Evolutionary conservation across 30 jellyfish, hydroid and myxozoan species (phyloP).

Genomic region (Catostylus mosaicus): DNA sequence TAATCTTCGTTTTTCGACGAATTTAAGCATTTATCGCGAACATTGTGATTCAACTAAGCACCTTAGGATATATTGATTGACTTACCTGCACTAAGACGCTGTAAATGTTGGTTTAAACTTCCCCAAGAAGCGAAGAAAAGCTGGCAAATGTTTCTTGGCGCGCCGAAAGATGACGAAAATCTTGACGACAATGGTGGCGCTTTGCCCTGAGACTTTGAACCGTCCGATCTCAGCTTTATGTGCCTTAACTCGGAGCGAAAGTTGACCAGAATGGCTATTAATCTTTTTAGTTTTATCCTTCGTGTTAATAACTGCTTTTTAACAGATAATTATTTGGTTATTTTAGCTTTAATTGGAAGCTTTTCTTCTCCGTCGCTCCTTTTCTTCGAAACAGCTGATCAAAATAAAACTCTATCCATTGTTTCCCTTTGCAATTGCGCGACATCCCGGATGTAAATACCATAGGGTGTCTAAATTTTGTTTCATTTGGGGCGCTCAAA

Average conservation of each 20-base stretch:
- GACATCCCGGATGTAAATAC: constrained; percentile 30
- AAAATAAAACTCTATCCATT: constrained; percentile 19
- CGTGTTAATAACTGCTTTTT: neutral
- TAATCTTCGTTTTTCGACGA: neutral
- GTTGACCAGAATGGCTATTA: neutral
- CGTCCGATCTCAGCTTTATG: neutral
- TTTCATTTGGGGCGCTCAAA: too few relatives aligned
- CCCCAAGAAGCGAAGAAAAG: neutral
- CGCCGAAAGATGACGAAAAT: neutral
- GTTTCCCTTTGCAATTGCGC: neutral
- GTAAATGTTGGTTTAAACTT: neutral
- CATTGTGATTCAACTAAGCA: too few relatives aligned
- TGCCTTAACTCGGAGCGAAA: neutral
- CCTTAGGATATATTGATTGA: neutral
- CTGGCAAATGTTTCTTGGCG: neutral
- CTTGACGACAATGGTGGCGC: constrained; percentile 25
- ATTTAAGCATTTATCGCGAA: neutral
- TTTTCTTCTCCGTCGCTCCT: neutral
- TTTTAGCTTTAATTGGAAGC: neutral
- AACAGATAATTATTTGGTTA: neutral
- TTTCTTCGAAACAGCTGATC: constrained; percentile 44
- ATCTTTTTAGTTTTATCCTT: neutral
- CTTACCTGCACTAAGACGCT: neutral
- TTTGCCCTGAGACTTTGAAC: constrained; percentile 10
- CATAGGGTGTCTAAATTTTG: constrained; percentile 15